phyloP scores from a whole-genome alignment of 64 coral and sea anemone genomes.

The Stichodactyla mertensii region DNA sequence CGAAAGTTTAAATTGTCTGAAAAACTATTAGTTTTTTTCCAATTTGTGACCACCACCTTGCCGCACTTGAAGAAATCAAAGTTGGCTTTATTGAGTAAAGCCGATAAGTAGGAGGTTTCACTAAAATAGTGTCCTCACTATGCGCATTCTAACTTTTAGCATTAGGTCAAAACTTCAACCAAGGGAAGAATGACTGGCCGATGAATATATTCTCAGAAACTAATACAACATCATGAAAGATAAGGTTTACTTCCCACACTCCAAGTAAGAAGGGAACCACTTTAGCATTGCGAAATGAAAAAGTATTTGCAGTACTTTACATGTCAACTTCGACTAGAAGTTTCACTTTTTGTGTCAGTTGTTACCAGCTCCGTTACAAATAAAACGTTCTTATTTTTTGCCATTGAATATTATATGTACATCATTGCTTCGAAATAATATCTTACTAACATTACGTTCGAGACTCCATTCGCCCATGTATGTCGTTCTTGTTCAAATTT shows the following conservation, averaged over 20 bases:
- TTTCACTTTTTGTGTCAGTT: background rate
- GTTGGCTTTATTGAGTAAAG: too few relatives aligned
- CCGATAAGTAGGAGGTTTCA: too few relatives aligned
- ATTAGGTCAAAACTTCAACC: constrained; percentile 9
- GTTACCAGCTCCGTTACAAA: background rate
- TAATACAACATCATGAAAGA: constrained; percentile 7
- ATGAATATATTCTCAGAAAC: background rate
- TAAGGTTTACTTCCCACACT: constrained; percentile 10
- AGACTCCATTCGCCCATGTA: background rate
- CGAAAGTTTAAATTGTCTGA: too few relatives aligned
- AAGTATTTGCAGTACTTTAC: background rate
- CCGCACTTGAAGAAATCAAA: too few relatives aligned
- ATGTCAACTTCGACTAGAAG: background rate
- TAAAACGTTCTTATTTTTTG: background rate
- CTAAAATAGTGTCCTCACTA: too few relatives aligned
- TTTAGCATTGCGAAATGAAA: constrained; percentile 9
- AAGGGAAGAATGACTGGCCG: background rate
- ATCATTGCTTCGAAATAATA: background rate
- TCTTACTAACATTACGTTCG: background rate
- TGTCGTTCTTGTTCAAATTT: background rate
- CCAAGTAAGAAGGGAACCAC: background rate
- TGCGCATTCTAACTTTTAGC: constrained; percentile 2
- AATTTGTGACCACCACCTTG: too few relatives aligned
- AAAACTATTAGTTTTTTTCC: too few relatives aligned
- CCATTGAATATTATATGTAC: background rate